These are phyloP conservation scores for Cantharis lateralis DNA, from an alignment of 2,888 invertebrate genomes.

Conservation along the genomic window DNA sequence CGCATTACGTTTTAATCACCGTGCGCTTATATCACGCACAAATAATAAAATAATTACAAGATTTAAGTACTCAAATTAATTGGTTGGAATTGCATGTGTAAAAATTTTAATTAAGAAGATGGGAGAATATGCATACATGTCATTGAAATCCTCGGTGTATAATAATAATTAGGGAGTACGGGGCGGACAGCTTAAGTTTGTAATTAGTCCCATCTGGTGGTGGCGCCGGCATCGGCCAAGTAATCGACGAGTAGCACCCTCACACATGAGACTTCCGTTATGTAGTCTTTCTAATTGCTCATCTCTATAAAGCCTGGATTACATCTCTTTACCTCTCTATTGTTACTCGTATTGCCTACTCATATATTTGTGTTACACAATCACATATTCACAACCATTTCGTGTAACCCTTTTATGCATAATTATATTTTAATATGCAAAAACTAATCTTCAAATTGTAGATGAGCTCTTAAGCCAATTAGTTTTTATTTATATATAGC, in stretches of 20 bases:
- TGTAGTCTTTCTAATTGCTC: conserved; percentile 54
- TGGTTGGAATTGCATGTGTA: not conserved
- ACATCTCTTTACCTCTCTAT: conserved; percentile 38
- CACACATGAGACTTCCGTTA: conserved; percentile 56
- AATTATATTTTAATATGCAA: conserved; percentile 24
- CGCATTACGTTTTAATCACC: not conserved
- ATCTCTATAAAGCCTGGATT: conserved; percentile 53
- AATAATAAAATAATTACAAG: not conserved
- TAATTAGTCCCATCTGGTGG: conserved; percentile 59
- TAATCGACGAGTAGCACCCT: conserved; percentile 56
- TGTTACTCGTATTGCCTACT: conserved; percentile 23
- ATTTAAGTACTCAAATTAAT: not conserved
- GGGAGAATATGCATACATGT: conserved; percentile 29
- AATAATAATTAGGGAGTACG: conserved; percentile 30
- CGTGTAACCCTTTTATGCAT: conserved; percentile 17
- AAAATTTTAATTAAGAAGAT: conserved; percentile 28
- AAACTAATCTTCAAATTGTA: conserved; percentile 23
- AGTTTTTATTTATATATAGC: conserved; percentile 8
- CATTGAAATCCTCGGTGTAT: conserved; percentile 27
- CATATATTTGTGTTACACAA: conserved; percentile 23
- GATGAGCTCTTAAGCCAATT: conserved; percentile 17
- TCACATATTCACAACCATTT: conserved; percentile 21
- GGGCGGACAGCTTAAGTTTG: conserved; percentile 51
- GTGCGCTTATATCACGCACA: not conserved
- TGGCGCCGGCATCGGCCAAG: conserved; percentile 52